Evolutionary conservation across 2,113 vertebrate genomes (phyloP).

Genomic region (Climacteris rufus): DNA sequence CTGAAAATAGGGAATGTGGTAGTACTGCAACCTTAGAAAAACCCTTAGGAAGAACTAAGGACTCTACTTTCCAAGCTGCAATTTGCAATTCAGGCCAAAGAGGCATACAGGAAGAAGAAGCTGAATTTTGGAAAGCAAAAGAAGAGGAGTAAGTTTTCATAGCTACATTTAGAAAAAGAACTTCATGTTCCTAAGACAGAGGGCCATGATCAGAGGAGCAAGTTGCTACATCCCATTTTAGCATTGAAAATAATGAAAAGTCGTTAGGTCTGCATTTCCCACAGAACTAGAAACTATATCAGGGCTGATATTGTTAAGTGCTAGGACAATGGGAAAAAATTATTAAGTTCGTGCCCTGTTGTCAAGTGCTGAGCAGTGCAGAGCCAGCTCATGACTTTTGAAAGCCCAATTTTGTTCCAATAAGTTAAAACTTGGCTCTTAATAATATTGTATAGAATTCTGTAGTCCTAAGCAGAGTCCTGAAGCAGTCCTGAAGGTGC

Average conservation of each 20-base stretch:
- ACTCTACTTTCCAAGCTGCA: background rate
- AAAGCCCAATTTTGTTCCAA: background rate
- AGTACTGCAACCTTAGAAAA: background rate
- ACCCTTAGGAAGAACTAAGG: background rate
- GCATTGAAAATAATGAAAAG: background rate
- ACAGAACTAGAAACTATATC: background rate
- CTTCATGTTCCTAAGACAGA: background rate
- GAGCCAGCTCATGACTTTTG: background rate
- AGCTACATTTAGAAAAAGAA: background rate
- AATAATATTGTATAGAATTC: background rate
- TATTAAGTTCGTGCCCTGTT: background rate
- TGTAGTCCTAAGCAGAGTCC: background rate
- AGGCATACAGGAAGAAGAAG: background rate
- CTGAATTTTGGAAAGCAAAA: background rate
- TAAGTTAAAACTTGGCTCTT: background rate
- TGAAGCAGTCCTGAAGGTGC: too few relatives aligned
- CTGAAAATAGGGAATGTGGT: background rate
- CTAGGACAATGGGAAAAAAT: background rate
- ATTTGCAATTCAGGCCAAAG: background rate
- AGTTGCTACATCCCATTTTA: background rate
- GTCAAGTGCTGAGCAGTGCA: background rate
- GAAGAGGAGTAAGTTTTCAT: background rate
- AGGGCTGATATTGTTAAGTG: background rate
- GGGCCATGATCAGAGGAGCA: background rate
- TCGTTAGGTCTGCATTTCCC: background rate